Conservation (phyloP, 2,888 invertebrate genomes). For the Chrysolina oricalcia region DNA sequence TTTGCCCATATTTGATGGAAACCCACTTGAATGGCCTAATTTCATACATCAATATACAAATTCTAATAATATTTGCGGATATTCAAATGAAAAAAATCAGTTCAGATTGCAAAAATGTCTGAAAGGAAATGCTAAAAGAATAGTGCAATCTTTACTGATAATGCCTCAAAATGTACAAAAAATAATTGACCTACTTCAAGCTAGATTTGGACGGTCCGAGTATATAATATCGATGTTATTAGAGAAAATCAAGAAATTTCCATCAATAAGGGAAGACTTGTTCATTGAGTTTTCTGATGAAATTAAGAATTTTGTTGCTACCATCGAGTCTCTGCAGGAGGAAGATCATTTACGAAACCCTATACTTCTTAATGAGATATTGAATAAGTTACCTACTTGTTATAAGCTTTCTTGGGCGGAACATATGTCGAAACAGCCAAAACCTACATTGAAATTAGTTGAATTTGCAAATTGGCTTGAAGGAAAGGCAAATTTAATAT, state of each 20-base stretch:
- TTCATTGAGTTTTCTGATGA: conserved; percentile 33
- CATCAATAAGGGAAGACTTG: neutral
- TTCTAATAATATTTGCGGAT: conserved; percentile 10
- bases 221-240: neutral
- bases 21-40: conserved; percentile 22
- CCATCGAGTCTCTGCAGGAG: conserved; percentile 27
- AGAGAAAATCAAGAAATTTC: conserved; percentile 6
- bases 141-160: conserved; percentile 27
- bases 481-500: too few species aligned
- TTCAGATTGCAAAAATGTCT: conserved; percentile 21
- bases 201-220: conserved; percentile 24
- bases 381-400: conserved; percentile 2
- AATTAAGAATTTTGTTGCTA: neutral
- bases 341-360: conserved; percentile 6
- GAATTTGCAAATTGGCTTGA: too few species aligned
- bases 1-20: too few species aligned
- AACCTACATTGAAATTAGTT: too few species aligned
- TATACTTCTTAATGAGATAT: neutral
- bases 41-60: conserved; percentile 18
- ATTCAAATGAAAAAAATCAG: conserved; percentile 30
- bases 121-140: conserved; percentile 33
- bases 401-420: too few species aligned
- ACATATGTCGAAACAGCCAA: too few species aligned
- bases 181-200: conserved; percentile 13
- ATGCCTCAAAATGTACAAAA: conserved; percentile 27